phyloP scores from a whole-genome alignment of 2,113 vertebrate genomes.

The Bujurquina vittata region DNA sequence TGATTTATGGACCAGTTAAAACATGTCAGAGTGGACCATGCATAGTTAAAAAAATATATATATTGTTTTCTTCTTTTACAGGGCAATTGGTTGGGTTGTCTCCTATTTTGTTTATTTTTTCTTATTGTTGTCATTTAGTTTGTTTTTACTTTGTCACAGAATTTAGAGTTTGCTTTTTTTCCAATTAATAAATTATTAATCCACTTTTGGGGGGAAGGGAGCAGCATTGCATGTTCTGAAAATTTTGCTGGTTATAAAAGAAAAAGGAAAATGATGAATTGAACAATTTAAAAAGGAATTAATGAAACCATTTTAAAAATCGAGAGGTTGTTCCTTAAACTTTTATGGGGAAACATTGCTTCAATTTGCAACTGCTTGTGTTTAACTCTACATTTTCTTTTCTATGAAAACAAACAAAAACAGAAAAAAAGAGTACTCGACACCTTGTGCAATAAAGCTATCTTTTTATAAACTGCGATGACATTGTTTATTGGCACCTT shows the following conservation, averaged over 20 bases:
- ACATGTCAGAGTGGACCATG: constrained; percentile 72
- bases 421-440: constrained; percentile 91
- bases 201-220: constrained; percentile 65
- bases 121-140: constrained; percentile 35
- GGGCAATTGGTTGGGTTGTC: constrained; percentile 66
- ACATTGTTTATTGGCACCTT: constrained; percentile 6
- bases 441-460: constrained; percentile 99
- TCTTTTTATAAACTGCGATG: constrained; percentile 89
- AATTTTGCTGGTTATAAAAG: constrained; percentile 89
- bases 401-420: constrained; percentile 93
- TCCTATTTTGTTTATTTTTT: constrained; percentile 63
- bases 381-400: constrained; percentile 95
- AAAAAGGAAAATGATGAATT: constrained; percentile 67
- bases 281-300: constrained; percentile 57
- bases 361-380: constrained; percentile 98
- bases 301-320: constrained; percentile 73
- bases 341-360: constrained; percentile 87
- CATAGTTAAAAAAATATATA: constrained; percentile 57
- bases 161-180: constrained; percentile 54
- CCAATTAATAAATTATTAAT: constrained; percentile 20
- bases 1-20: constrained; percentile 73
- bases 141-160: constrained; percentile 47
- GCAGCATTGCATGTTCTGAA: constrained; percentile 92
- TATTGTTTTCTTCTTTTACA: constrained; percentile 59
- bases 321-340: constrained; percentile 77